A percentile compares a stretch with the other conserved stretches of the same genome.
Conservation (phyloP, 2,797 vertebrate genomes). For the Caiman crocodilus region DNA sequence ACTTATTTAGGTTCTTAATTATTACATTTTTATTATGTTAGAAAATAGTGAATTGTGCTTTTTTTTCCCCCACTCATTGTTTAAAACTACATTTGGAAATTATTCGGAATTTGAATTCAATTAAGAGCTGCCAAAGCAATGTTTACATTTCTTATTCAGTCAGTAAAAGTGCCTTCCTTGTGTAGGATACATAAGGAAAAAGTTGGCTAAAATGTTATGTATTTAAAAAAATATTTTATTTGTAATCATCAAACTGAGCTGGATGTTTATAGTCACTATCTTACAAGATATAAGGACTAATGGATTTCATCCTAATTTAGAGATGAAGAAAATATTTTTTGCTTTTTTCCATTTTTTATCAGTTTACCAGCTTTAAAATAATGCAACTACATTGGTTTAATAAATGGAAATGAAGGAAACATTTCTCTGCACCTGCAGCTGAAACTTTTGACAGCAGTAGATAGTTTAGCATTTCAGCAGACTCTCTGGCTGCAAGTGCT, state of each 20-base stretch:
- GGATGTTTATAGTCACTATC: background rate
- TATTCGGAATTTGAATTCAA: background rate
- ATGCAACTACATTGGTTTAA: background rate
- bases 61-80: too few relatives aligned
- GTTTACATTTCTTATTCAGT: background rate
- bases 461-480: background rate
- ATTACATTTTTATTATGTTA: background rate
- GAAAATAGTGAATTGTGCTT: background rate
- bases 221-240: background rate
- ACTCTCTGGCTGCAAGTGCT: background rate
- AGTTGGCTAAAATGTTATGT: background rate
- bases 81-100: too few relatives aligned
- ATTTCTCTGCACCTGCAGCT: background rate
- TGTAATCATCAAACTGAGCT: background rate
- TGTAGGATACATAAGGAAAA: background rate
- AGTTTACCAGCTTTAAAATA: background rate
- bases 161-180: background rate
- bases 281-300: background rate
- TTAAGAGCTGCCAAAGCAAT: background rate
- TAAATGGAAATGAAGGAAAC: background rate
- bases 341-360: background rate
- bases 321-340: background rate
- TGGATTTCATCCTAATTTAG: background rate
- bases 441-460: background rate
- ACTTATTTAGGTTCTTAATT: background rate